Evolutionary conservation across 2,888 invertebrate species (phyloP).

Genomic region (Vesta saturnalis): DNA sequence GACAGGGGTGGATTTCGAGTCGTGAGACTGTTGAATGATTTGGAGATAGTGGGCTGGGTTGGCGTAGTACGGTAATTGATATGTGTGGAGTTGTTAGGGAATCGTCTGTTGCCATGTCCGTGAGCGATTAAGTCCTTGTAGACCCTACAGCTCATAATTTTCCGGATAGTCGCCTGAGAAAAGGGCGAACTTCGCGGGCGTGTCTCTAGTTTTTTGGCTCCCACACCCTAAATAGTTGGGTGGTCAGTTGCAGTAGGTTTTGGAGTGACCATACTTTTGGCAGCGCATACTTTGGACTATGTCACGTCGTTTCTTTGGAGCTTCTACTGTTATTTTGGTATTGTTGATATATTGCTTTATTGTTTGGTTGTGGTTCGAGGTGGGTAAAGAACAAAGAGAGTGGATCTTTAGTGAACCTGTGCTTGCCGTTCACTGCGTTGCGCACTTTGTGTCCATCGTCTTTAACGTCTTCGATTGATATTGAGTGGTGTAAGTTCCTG

Average conservation of each 20-base stretch:
- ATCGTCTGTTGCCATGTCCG: conserved; percentile 1
- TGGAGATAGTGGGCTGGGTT: neutral
- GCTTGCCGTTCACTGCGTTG: too few species aligned
- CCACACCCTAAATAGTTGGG: conserved; percentile 41
- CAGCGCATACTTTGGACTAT: conserved; percentile 41
- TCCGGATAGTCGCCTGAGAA: conserved; percentile 26
- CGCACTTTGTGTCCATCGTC: too few species aligned
- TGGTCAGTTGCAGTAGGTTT: conserved; percentile 38
- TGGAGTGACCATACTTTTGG: conserved; percentile 46
- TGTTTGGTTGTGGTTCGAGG: neutral
- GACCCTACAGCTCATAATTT: conserved; percentile 29
- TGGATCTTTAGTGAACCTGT: too few species aligned
- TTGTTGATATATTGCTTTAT: conserved; percentile 21
- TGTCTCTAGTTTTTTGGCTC: conserved; percentile 6
- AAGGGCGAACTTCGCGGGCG: conserved; percentile 31
- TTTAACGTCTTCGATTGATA: too few species aligned
- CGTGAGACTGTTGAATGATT: neutral
- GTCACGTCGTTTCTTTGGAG: conserved; percentile 24
- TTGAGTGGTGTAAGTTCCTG: too few species aligned
- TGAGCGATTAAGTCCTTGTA: conserved; percentile 15
- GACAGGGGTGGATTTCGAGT: neutral
- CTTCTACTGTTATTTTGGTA: conserved; percentile 31
- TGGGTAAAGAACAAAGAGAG: too few species aligned
- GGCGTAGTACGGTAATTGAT: neutral
- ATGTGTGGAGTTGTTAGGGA: conserved; percentile 7